These are phyloP conservation scores for Eudyptes chrysolophus DNA, from an alignment of 2,113 vertebrate species.

Conservation along the genomic window DNA sequence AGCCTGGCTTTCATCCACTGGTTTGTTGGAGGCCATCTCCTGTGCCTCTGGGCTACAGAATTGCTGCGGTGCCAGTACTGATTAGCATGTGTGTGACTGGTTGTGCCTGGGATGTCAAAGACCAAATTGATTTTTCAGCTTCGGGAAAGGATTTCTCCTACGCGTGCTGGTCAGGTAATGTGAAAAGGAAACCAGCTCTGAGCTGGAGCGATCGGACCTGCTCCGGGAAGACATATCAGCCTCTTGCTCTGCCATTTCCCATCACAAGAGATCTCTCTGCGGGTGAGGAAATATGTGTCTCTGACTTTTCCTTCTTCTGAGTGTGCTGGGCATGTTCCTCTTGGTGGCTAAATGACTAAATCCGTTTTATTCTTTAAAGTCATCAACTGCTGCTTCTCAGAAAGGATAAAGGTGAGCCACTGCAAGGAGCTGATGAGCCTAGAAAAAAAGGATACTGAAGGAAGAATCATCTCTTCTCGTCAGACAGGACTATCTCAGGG, in stretches of 20 bases:
- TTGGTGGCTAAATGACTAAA: background rate
- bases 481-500: background rate
- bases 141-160: background rate
- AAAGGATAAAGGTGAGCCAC: background rate
- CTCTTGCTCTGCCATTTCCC: background rate
- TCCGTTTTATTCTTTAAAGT: background rate
- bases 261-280: background rate
- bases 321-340: background rate
- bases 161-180: background rate
- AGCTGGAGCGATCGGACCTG: background rate
- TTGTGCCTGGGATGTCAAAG: background rate
- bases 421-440: background rate
- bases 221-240: background rate
- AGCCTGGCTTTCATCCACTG: background rate
- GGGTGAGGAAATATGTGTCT: background rate
- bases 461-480: background rate
- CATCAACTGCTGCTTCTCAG: background rate
- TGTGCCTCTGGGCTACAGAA: background rate
- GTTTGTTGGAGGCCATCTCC: background rate
- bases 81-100: background rate
- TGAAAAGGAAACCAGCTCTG: background rate
- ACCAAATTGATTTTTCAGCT: background rate
- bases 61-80: background rate
- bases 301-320: background rate
- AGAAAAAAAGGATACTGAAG: background rate